Conservation (phyloP, 1,140 invertebrate genomes). For the Drosophila rufa region DNA sequence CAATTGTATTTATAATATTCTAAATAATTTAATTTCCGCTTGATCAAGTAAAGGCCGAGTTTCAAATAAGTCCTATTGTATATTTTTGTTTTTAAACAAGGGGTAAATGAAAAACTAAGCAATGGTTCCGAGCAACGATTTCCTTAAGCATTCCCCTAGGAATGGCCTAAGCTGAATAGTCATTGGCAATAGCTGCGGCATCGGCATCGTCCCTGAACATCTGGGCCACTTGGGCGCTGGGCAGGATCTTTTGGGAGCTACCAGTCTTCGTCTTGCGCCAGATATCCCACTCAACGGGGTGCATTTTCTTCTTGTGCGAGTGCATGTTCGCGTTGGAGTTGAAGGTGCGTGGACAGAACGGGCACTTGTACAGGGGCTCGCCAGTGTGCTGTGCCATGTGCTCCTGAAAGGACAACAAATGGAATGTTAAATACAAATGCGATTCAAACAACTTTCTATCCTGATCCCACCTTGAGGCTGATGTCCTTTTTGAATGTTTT, state of each 20-base stretch:
- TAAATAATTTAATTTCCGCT: not conserved
- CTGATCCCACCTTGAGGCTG: conserved; percentile 62
- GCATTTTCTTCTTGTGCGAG: conserved; percentile 82
- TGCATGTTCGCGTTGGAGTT: conserved; percentile 84
- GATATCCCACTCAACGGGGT: conserved; percentile 80
- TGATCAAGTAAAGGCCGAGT: not conserved
- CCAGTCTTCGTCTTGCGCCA: conserved; percentile 80
- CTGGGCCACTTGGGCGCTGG: conserved; percentile 72
- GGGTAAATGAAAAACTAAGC: conserved; percentile 48
- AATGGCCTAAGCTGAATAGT: conserved; percentile 47
- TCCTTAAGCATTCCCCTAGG: conserved; percentile 14
- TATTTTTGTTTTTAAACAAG: conserved; percentile 47
- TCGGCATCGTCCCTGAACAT: conserved; percentile 71
- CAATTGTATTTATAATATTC: not conserved
- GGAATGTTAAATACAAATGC: not conserved
- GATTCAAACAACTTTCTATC: not conserved
- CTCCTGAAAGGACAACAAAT: conserved; percentile 53
- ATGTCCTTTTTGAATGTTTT: conserved; percentile 84
- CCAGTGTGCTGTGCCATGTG: conserved; percentile 84
- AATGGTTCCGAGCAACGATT: conserved; percentile 22
- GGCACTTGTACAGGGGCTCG: conserved; percentile 79
- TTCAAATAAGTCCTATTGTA: conserved; percentile 39
- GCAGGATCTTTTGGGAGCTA: conserved; percentile 71
- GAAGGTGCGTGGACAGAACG: conserved; percentile 79
- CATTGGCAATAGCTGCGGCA: conserved; percentile 64